Evolutionary conservation across 2,888 invertebrate species (phyloP).

Genomic region (Leistus spinibarbis): DNA sequence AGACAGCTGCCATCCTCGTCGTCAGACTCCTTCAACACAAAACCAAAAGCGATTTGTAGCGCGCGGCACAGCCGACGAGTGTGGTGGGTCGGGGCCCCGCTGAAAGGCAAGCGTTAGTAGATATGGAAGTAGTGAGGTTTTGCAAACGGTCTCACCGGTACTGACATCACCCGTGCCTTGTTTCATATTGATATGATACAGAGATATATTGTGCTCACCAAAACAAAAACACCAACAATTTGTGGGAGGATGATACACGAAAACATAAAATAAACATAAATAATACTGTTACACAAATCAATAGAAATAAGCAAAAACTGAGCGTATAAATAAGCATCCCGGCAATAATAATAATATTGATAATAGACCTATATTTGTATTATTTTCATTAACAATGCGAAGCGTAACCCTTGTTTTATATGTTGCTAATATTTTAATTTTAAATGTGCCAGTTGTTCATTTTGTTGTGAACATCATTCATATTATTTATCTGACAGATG

Average conservation of each 20-base stretch:
- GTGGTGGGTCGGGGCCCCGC: slow-evolving; percentile 12
- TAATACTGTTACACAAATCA: not conserved
- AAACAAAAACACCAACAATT: slow-evolving; percentile 4
- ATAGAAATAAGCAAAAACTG: slow-evolving; percentile 22
- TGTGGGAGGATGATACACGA: not conserved
- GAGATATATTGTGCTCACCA: not conserved
- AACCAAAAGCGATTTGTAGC: slow-evolving; percentile 42
- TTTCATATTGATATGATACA: not conserved
- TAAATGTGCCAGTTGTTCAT: not conserved
- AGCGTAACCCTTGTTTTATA: not conserved
- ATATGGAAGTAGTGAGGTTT: not conserved
- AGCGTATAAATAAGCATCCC: not conserved
- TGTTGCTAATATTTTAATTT: not conserved
- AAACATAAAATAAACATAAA: slow-evolving; percentile 1
- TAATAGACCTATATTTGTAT: not conserved
- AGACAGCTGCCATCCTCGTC: slow-evolving; percentile 52
- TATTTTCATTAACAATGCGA: not conserved
- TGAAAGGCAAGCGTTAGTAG: slow-evolving; percentile 38
- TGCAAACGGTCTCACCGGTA: not conserved
- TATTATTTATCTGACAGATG: too few relatives aligned
- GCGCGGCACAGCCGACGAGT: slow-evolving; percentile 22
- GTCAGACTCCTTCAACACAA: slow-evolving; percentile 51
- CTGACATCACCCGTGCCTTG: not conserved
- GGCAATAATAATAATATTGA: slow-evolving; percentile 3
- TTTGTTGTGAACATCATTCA: too few relatives aligned